A percentile compares a stretch with the other conserved stretches of the same genome.
phyloP scores from a whole-genome alignment of 2,888 invertebrate species.

The Hirtodrosophila trivittata region DNA sequence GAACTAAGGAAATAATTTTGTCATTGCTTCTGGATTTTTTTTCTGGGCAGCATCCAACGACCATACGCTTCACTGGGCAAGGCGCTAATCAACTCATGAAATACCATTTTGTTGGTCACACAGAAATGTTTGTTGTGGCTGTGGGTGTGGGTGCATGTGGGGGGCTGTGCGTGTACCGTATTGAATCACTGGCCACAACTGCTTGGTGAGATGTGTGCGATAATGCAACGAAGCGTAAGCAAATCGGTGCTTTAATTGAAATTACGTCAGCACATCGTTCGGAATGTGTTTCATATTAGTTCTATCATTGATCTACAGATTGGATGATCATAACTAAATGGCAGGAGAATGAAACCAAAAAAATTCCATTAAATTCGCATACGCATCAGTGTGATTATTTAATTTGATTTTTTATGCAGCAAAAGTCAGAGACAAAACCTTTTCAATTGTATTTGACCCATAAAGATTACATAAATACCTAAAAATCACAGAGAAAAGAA shows the following conservation, averaged over 20 bases:
- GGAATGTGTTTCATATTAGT: slow-evolving; percentile 11
- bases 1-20: slow-evolving; percentile 32
- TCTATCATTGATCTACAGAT: slow-evolving; percentile 24
- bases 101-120: slow-evolving; percentile 42
- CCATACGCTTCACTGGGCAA: slow-evolving; percentile 40
- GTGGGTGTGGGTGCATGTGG: background rate
- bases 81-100: slow-evolving; percentile 54
- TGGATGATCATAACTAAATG: background rate
- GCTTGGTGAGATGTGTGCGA: slow-evolving; percentile 38
- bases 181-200: slow-evolving; percentile 28
- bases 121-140: background rate
- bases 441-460: no score
- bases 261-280: slow-evolving; percentile 38
- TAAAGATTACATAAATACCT: no score
- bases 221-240: slow-evolving; percentile 50
- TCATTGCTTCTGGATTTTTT: slow-evolving; percentile 26
- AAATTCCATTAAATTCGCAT: background rate
- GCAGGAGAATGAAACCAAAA: no score
- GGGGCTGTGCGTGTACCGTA: slow-evolving; percentile 4
- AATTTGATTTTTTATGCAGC: no score
- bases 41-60: slow-evolving; percentile 16
- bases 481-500: no score
- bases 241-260: slow-evolving; percentile 34
- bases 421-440: no score
- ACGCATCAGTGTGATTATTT: no score